Percentiles rank a stretch among this genome's conserved stretches.
These are phyloP conservation scores for Cheirogaleus major DNA, from an alignment of 2,797 vertebrate species.

Conservation along the genomic window DNA sequence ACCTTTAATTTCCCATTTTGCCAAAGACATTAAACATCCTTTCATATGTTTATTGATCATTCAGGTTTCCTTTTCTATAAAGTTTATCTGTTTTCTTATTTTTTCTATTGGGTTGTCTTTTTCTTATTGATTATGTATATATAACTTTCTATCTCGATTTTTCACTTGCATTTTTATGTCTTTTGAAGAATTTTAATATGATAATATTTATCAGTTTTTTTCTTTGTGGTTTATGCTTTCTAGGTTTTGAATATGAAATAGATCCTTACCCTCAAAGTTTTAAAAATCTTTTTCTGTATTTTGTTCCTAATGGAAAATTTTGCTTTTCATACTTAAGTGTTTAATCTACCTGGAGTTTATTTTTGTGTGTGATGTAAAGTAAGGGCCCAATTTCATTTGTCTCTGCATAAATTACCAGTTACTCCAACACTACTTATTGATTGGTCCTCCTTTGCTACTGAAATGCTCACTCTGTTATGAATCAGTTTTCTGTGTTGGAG, in stretches of 20 bases:
- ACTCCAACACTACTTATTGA: neutral
- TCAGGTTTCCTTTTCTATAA: neutral
- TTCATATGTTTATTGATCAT: neutral
- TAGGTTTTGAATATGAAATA: neutral
- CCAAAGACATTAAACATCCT: neutral
- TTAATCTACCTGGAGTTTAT: neutral
- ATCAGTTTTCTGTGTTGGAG: neutral
- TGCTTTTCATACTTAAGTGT: neutral
- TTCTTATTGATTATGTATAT: neutral
- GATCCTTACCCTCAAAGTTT: neutral
- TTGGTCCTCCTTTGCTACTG: neutral
- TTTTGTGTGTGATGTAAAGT: neutral
- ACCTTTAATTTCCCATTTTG: slow-evolving; percentile 28
- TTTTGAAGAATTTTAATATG: slow-evolving; percentile 2
- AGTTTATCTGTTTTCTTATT: neutral
- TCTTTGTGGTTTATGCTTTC: neutral
- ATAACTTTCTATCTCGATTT: neutral
- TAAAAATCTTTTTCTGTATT: neutral
- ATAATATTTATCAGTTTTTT: neutral
- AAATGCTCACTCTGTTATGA: neutral
- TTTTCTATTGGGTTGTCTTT: neutral
- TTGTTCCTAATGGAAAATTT: neutral
- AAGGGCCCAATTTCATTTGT: neutral
- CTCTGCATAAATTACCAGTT: neutral
- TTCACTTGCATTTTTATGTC: neutral